phyloP scores from a whole-genome alignment of 1,140 invertebrate genomes.

The Papilio polyxenes region DNA sequence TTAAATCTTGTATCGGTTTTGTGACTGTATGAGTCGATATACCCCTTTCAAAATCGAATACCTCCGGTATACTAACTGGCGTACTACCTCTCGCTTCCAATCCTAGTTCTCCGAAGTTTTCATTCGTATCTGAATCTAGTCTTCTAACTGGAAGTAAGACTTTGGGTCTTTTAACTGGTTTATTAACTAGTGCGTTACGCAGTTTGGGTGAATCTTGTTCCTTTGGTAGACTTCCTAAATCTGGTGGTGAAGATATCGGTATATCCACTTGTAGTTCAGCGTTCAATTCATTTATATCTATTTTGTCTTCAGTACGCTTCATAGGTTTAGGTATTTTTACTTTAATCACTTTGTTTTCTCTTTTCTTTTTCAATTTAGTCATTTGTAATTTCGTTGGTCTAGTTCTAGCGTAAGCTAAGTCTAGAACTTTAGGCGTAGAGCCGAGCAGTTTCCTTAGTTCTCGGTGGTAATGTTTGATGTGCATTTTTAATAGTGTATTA shows the following conservation, averaged over 20 bases:
- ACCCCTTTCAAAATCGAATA: conserved; percentile 63
- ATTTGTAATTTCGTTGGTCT: conserved; percentile 48
- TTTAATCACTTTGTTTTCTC: conserved; percentile 57
- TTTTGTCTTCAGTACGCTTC: conserved; percentile 56
- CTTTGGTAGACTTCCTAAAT: conserved; percentile 48
- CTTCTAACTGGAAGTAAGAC: conserved; percentile 66
- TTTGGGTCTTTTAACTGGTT: conserved; percentile 66
- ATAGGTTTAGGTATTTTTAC: conserved; percentile 57
- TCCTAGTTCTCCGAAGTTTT: conserved; percentile 36
- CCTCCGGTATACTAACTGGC: conserved; percentile 31
- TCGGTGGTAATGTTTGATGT: conserved; percentile 95
- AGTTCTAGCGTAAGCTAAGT: conserved; percentile 88
- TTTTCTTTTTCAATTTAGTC: conserved; percentile 42
- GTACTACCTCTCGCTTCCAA: conserved; percentile 37
- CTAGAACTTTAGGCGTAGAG: conserved; percentile 90
- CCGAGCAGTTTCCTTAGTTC: conserved; percentile 89
- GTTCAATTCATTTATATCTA: conserved; percentile 49
- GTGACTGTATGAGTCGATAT: conserved; percentile 72
- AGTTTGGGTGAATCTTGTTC: conserved; percentile 70
- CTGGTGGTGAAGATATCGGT: conserved; percentile 42
- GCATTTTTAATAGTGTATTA: conserved; percentile 93
- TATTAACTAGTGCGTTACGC: conserved; percentile 60
- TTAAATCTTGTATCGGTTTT: conserved; percentile 50
- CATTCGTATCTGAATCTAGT: conserved; percentile 48
- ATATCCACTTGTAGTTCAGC: conserved; percentile 46